Percentiles rank a stretch among this genome's conserved stretches.
These are phyloP conservation scores for Heteromormyrus szaboi DNA, from an alignment of 2,797 vertebrate genomes.

Conservation along the genomic window DNA sequence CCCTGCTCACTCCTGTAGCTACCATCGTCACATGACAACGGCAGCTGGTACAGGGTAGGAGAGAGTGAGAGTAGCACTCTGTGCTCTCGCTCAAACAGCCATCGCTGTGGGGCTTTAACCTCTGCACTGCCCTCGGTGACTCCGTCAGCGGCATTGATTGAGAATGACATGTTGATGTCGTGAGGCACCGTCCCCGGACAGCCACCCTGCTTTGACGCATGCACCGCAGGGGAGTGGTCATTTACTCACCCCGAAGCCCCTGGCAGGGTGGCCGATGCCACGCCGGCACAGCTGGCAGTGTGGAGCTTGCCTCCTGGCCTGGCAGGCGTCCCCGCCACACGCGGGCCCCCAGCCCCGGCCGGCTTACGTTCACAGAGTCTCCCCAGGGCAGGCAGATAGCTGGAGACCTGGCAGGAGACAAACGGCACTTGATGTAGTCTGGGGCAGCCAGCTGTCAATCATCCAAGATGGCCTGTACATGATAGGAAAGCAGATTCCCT, in stretches of 20 bases:
- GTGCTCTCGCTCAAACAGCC: not conserved
- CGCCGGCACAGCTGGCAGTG: constrained; percentile 62
- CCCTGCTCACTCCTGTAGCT: not conserved
- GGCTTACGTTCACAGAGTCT: constrained; percentile 49
- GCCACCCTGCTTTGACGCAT: constrained; percentile 35
- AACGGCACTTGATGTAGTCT: not conserved
- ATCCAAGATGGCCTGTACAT: not conserved
- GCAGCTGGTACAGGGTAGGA: not conserved
- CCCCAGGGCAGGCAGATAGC: constrained; percentile 74
- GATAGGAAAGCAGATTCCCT: not conserved
- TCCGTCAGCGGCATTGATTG: constrained; percentile 19
- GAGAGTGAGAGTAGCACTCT: not conserved
- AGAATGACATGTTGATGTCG: constrained; percentile 1
- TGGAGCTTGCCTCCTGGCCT: constrained; percentile 51
- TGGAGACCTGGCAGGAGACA: constrained; percentile 70
- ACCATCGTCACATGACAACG: not conserved
- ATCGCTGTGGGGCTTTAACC: constrained; percentile 15
- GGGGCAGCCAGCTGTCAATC: constrained; percentile 1
- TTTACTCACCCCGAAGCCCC: constrained; percentile 68
- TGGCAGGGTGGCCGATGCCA: constrained; percentile 55
- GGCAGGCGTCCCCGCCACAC: constrained; percentile 46
- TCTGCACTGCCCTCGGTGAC: constrained; percentile 6
- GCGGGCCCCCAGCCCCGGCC: constrained; percentile 35
- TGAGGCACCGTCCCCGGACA: constrained; percentile 34
- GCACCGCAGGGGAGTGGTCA: constrained; percentile 45